Evolutionary conservation across 2,888 invertebrate species (phyloP), one percentile per base, ranked within the genome.

Genomic region (Clivina fossor): DNA sequence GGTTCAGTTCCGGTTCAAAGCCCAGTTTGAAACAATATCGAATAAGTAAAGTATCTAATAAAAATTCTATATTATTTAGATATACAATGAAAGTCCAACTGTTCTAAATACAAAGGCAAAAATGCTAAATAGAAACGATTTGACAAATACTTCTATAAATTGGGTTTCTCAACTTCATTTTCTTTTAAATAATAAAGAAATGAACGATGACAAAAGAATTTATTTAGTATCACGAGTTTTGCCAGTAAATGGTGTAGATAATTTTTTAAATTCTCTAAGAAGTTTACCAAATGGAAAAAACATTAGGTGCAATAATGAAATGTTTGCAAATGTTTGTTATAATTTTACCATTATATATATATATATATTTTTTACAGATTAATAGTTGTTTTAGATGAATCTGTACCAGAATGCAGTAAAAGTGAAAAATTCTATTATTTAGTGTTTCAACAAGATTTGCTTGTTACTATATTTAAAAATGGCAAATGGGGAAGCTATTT

Each of bases 381-480:
- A 51, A 70, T 90, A 4, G 78, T 86, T 26, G 81, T 89, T 49
- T 70, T 83, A 58, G 85, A 85, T 62, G 68, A 67, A 48, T 67
- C 78, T 59, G 84, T 86, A 0, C 85, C 86, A 0, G 70, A 76
- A 2, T 86, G 90, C 62, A 81, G 83, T 59, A 71, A 82, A 2
- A 76, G 81, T 7, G 69, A 82, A 67, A 78, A 83, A 2, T 75
- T 88, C 35, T 88, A 87, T 68, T 76, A 79, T 32, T 74, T 78
- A 3, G 85, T 88, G 60, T 70, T 86, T 4, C 77, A 81, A 20
- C 81, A 86, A 63, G 90, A 93, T 69, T 72, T 97, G 58, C 84
- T 85, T 2, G 74, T 92, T 44, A 93, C 93, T 66, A 83, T 97
- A 19, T 81, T 80, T 58, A 81, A 82, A 63, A 76, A 85, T 65